Percentiles rank a stretch among this genome's conserved stretches.
phyloP scores from a whole-genome alignment of 2,888 invertebrate species.

The Parnassius smintheus region DNA sequence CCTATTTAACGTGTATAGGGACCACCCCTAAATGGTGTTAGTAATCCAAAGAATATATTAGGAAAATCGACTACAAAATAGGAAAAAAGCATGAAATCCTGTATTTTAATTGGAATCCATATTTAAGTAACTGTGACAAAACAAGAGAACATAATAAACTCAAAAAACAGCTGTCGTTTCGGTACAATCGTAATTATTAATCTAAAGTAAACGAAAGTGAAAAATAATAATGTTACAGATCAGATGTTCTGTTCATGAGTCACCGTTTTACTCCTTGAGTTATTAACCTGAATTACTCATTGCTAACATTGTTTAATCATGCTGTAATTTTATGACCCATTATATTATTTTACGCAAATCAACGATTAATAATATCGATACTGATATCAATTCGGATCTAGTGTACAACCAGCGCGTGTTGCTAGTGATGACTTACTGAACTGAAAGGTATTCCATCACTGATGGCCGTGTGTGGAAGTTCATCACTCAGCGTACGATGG shows the following conservation, averaged over 20 bases:
- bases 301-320: slow-evolving; percentile 33
- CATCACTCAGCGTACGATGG: too few species aligned
- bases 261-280: slow-evolving; percentile 30
- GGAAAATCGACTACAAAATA: too few species aligned
- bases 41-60: too few species aligned
- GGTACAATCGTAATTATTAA: slow-evolving; percentile 21
- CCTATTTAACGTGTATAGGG: too few species aligned
- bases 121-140: neutral
- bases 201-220: slow-evolving; percentile 29
- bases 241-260: slow-evolving; percentile 28
- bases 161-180: slow-evolving; percentile 19
- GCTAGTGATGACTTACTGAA: too few species aligned
- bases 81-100: too few species aligned
- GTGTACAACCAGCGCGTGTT: too few species aligned
- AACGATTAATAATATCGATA: neutral
- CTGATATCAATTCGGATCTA: too few species aligned
- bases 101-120: too few species aligned
- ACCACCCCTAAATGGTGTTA: too few species aligned
- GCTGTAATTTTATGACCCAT: slow-evolving; percentile 25
- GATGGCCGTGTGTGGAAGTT: too few species aligned
- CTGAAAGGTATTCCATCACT: too few species aligned
- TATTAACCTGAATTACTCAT: slow-evolving; percentile 39
- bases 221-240: slow-evolving; percentile 36
- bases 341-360: slow-evolving; percentile 15
- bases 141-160: slow-evolving; percentile 12